phyloP scores from a whole-genome alignment of 2,797 vertebrate species.

The Peromyscus nudipes region DNA sequence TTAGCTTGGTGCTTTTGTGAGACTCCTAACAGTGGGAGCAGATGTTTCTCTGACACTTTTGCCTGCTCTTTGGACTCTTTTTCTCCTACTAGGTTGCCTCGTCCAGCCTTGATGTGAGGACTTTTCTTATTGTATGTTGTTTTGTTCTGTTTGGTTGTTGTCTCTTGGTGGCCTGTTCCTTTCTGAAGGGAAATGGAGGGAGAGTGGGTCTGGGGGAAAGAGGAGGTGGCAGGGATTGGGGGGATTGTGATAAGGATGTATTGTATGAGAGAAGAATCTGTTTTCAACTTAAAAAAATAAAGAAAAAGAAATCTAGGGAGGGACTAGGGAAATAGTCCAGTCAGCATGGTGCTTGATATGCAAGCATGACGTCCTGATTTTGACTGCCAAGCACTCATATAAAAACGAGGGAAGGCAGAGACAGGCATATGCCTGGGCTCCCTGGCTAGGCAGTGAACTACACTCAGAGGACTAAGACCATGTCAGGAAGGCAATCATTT shows the following conservation, averaged over 20 bases:
- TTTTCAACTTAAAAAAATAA: not conserved
- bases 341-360: not conserved
- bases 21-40: not conserved
- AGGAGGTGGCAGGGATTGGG: not conserved
- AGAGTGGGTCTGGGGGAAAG: no score
- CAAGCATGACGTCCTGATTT: not conserved
- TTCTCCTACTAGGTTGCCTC: not conserved
- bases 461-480: not conserved
- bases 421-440: not conserved
- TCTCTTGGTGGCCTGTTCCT: not conserved
- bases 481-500: not conserved
- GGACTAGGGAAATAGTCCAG: not conserved
- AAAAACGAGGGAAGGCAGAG: not conserved
- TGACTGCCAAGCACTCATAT: rapidly evolving
- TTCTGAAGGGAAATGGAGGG: not conserved
- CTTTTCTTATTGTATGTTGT: not conserved
- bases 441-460: not conserved
- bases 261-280: not conserved
- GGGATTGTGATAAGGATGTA: not conserved
- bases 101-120: not conserved
- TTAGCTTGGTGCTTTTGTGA: not conserved
- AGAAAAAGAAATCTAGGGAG: not conserved
- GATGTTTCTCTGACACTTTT: not conserved
- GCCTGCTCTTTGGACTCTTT: not conserved
- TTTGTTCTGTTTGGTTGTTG: not conserved